Evolutionary conservation across 2,113 vertebrate species (phyloP), one percentile per base, ranked within the genome.

Genomic region (Smithornis capensis): DNA sequence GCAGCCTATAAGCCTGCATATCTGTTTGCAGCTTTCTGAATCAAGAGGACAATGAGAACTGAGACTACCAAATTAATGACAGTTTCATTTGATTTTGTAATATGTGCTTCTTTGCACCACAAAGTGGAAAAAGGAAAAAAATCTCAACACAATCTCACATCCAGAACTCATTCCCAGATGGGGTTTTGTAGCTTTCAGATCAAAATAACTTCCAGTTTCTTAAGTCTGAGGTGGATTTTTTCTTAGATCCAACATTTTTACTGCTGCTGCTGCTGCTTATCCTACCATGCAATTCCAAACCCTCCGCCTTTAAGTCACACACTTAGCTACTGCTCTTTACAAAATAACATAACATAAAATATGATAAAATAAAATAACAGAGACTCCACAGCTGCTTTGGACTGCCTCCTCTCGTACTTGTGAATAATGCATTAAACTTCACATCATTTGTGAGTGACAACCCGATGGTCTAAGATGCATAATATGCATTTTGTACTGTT

Each of bases 81-180:
- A 93, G 78, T 85, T 96, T 97, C 81, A 97, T 96, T 88, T 95
- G 95, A 96, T 97, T 96, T 95, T 94, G 78, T 89, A 63, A 44
- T 94, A 87, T 79, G 35, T 1, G n/a, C 64, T 93, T 69, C 82
- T 97, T 97, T 97, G 81, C 88, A 97, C 86, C 94, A 97, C 94
- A 94, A 97, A 97, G 83, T 73, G 76, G 75, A 67, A 85, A 75
- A 87, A 49, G 24, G 49, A 84, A 68, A 63, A 31, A 55, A 44
- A 53, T 42, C 31, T 35, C 28, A 80, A 69, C 44, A 52, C 5
- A 40, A 29, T 21, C 35, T 17, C 45, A 77, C 28, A 81, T 31
- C 55, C 64, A 55, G 85, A 95, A 94, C 55, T 92, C 27, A 76
- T 83, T 96, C 91, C 69, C 85, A 67, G 86, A 75, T 91, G 89